These are phyloP conservation scores for Hermatobates lingyangjiaoensis DNA, from an alignment of 1,140 invertebrate genomes.

Conservation along the genomic window DNA sequence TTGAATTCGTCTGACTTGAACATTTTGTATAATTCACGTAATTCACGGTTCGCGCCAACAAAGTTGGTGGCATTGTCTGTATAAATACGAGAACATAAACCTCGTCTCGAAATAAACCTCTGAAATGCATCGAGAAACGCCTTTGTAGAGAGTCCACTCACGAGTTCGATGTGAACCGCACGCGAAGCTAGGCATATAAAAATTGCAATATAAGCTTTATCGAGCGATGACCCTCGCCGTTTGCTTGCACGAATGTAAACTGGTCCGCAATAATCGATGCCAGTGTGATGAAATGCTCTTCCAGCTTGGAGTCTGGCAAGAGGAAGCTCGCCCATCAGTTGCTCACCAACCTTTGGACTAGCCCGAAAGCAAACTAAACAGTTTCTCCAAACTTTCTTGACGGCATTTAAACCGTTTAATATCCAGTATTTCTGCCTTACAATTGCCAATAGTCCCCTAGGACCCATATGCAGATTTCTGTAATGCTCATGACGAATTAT, in stretches of 20 bases:
- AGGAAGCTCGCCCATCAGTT: constrained; percentile 2
- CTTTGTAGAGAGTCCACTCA: constrained; percentile 16
- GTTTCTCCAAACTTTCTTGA: not conserved
- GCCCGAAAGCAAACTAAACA: not conserved
- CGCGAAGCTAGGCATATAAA: constrained; percentile 19
- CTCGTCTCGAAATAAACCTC: constrained; percentile 21
- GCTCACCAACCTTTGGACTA: not conserved
- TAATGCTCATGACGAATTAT: constrained; percentile 17
- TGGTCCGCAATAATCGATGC: constrained; percentile 24
- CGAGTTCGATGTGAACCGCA: constrained; percentile 21
- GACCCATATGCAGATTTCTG: constrained; percentile 20
- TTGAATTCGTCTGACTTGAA: constrained; percentile 6
- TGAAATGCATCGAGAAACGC: constrained; percentile 20
- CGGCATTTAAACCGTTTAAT: not conserved
- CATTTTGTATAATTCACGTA: constrained; percentile 14
- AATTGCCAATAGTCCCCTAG: constrained; percentile 17
- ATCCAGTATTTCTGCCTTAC: constrained; percentile 19
- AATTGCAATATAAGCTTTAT: constrained; percentile 18
- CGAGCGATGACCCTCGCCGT: constrained; percentile 1
- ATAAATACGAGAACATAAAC: constrained; percentile 17
- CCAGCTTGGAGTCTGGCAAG: constrained; percentile 2
- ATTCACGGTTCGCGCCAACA: constrained; percentile 19
- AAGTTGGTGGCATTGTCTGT: constrained; percentile 25
- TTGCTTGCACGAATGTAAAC: constrained; percentile 15
- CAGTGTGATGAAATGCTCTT: constrained; percentile 19